Conservation (phyloP, 2,888 invertebrate genomes). For the Pogonocherus hispidulus region DNA sequence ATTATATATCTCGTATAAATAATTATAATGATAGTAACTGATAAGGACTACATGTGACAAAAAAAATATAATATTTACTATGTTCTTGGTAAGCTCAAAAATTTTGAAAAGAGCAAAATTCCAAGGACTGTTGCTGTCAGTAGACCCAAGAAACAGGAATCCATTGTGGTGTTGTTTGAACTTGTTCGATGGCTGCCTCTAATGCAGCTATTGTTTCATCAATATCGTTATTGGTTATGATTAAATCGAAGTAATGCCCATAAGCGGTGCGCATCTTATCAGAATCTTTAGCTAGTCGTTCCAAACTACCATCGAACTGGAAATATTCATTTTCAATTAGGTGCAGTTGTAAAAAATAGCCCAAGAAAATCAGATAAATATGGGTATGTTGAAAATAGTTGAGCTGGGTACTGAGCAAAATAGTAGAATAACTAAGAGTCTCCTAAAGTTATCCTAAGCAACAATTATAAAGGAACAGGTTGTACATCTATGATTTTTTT, state of each 20-base stretch:
- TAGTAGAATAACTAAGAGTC: too few relatives aligned
- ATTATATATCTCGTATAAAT: constrained; percentile 22
- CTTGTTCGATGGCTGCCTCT: constrained; percentile 91
- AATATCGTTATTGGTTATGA: constrained; percentile 99
- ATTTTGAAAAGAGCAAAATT: constrained; percentile 61
- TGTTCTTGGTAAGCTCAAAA: constrained; percentile 49
- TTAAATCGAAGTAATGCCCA: constrained; percentile 98
- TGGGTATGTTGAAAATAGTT: too few relatives aligned
- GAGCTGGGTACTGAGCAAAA: too few relatives aligned
- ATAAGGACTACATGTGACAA: neutral
- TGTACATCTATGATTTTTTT: too few relatives aligned
- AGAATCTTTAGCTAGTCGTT: constrained; percentile 95
- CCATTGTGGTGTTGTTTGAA: constrained; percentile 95
- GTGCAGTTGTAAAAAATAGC: too few relatives aligned
- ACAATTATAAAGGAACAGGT: too few relatives aligned
- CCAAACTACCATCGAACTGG: constrained; percentile 98
- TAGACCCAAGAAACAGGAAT: constrained; percentile 98
- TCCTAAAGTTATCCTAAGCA: too few relatives aligned
- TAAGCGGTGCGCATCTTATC: constrained; percentile 97
- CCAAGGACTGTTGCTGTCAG: constrained; percentile 75
- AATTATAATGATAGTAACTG: constrained; percentile 1
- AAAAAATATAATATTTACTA: constrained; percentile 7
- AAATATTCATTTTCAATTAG: constrained; percentile 67
- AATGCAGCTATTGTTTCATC: constrained; percentile 96
- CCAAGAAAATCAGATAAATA: too few relatives aligned